Evolutionary conservation across 1,140 invertebrate genomes (phyloP), one percentile per base, ranked within the genome.

Genomic region (Cyclina sinensis): DNA sequence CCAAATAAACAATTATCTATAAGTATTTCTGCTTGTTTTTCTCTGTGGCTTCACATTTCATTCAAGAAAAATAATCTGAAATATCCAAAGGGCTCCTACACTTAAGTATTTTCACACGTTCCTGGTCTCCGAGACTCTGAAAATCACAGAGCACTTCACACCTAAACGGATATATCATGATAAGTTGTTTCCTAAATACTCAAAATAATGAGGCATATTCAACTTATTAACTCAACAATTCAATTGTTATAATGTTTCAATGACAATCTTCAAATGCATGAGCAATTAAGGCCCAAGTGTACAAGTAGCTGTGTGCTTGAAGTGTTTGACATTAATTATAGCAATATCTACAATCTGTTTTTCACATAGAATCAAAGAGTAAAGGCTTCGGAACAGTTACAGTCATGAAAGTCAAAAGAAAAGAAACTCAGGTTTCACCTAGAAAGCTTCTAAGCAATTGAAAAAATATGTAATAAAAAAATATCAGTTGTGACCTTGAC

Each of bases 211-310:
- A 76, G 70, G 37, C 21, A 62, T 86, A 86, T 86, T 78, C n/a
- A 46, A 57, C 48, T 39, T 86, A 86, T 86, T 86, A 86, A 86
- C 74, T 76, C 84, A 74, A 62, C 82, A 86, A 78, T 59, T 86
- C 70, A 78, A 86, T 76, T 86, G 70, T 62, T 78, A 46, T 46
- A 57, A 62, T 62, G 39, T 65, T 78, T 78, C 24, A 73, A 74
- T 86, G 84, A 86, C 84, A 76, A 78, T 39, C 48, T 43, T 86
- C 84, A 86, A 62, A 86, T 86, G 35, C 51, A 43, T 11, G 32
- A n/a, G 74, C 73, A 62, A 65, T 86, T 62, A 73, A 32, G 65
- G n/a, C 48, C 37, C 59, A 84, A 81, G 79, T 81, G 54, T 35
- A 81, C 54, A 81, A 65, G 43, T 43, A 62, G 27, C 35, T 37